Conservation (phyloP, 2,888 invertebrate genomes). For the Tyria jacobaeae region DNA sequence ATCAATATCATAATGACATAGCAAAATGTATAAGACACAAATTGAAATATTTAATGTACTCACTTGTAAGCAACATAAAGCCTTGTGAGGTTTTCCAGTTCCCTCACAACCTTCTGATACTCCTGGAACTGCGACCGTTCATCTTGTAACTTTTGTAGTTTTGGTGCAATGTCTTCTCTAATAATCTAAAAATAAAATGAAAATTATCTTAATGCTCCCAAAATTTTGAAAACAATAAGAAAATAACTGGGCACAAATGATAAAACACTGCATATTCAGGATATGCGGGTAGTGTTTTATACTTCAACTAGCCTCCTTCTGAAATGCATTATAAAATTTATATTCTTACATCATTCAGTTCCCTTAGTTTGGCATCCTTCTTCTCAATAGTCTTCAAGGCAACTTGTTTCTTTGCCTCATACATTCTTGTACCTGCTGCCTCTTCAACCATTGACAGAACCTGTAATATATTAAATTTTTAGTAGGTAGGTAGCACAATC, state of each 20-base stretch:
- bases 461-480: slow-evolving; percentile 68
- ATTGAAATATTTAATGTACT: slow-evolving; percentile 43
- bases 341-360: slow-evolving; percentile 91
- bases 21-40: not conserved
- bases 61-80: slow-evolving; percentile 92
- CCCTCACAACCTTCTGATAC: slow-evolving; percentile 94
- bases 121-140: slow-evolving; percentile 95
- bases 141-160: slow-evolving; percentile 93
- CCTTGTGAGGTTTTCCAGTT: slow-evolving; percentile 93
- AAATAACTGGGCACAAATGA: too few species aligned
- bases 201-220: not conserved
- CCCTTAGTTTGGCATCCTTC: slow-evolving; percentile 95
- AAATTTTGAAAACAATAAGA: too few species aligned
- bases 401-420: slow-evolving; percentile 96
- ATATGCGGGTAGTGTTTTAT: too few species aligned
- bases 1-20: too few species aligned
- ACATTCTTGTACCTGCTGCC: slow-evolving; percentile 98
- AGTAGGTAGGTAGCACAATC: not conserved
- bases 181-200: slow-evolving; percentile 82
- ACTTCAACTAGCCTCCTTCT: too few species aligned
- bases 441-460: slow-evolving; percentile 99
- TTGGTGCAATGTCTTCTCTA: slow-evolving; percentile 96
- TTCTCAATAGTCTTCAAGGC: slow-evolving; percentile 95
- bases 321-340: too few species aligned
- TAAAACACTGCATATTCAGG: too few species aligned